phyloP scores from a whole-genome alignment of 1,140 invertebrate species.

The Drosophila santomea region DNA sequence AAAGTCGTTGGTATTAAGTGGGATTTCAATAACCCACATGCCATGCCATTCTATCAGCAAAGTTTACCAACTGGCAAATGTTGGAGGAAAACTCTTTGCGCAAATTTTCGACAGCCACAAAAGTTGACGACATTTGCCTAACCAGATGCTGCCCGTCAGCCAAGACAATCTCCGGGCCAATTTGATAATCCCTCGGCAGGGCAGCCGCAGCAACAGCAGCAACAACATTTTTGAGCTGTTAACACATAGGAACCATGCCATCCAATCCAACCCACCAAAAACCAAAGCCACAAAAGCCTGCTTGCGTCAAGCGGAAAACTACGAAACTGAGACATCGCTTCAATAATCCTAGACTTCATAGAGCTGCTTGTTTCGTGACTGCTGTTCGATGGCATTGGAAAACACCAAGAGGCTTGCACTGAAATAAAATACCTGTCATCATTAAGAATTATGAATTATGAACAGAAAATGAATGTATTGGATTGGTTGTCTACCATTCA shows the following conservation, averaged over 20 bases:
- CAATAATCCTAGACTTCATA: slow-evolving; percentile 49
- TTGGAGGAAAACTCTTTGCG: slow-evolving; percentile 13
- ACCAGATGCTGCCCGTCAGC: slow-evolving; percentile 48
- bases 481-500: too few relatives aligned
- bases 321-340: slow-evolving; percentile 49
- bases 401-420: slow-evolving; percentile 20
- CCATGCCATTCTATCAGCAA: slow-evolving; percentile 8
- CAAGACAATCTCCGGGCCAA: slow-evolving; percentile 41
- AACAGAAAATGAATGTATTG: background rate
- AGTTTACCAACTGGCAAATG: slow-evolving; percentile 26
- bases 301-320: slow-evolving; percentile 27
- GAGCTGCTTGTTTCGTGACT: slow-evolving; percentile 43
- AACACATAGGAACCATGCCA: slow-evolving; percentile 18
- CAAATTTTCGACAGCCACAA: slow-evolving; percentile 42
- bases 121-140: slow-evolving; percentile 47
- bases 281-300: slow-evolving; percentile 36
- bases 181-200: slow-evolving; percentile 40
- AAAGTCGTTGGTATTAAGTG: slow-evolving; percentile 17
- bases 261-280: background rate
- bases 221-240: slow-evolving; percentile 13
- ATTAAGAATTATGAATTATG: background rate
- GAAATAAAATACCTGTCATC: background rate
- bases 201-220: slow-evolving; percentile 3
- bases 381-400: slow-evolving; percentile 36
- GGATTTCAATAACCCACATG: slow-evolving; percentile 23